phyloP scores from a whole-genome alignment of 1,140 invertebrate species.

The Cotesia chilonis region DNA sequence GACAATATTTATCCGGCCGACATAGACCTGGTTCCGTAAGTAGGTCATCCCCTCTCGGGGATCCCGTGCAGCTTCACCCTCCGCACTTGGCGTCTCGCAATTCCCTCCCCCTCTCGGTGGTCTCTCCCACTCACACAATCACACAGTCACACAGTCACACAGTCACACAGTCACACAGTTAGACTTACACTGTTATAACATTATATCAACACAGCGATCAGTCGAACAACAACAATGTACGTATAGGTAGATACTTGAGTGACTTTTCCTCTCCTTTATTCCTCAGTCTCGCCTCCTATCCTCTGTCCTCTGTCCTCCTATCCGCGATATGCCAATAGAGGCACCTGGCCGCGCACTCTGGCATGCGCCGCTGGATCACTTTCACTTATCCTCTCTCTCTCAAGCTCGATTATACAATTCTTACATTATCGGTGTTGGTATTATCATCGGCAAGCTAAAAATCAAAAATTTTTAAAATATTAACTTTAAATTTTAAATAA shows the following conservation, averaged over 20 bases:
- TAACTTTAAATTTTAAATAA: too few species aligned
- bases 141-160: too few species aligned
- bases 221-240: too few species aligned
- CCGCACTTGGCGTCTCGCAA: slow-evolving; percentile 51
- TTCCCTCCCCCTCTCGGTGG: slow-evolving; percentile 47
- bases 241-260: not conserved
- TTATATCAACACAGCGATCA: too few species aligned
- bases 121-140: slow-evolving; percentile 45
- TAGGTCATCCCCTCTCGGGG: slow-evolving; percentile 69
- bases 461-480: not conserved
- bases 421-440: not conserved
- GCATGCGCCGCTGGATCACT: slow-evolving; percentile 60
- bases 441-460: not conserved
- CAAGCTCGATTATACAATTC: not conserved
- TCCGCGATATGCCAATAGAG: slow-evolving; percentile 23
- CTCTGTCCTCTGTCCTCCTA: slow-evolving; percentile 67
- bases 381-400: slow-evolving; percentile 58
- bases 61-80: slow-evolving; percentile 57
- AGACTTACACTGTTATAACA: too few species aligned
- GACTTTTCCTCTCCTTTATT: slow-evolving; percentile 3
- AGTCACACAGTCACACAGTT: too few species aligned
- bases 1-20: slow-evolving; percentile 65
- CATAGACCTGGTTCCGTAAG: slow-evolving; percentile 72
- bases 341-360: slow-evolving; percentile 63
- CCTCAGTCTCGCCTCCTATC: not conserved